These are phyloP conservation scores for Alethe castanea DNA, from an alignment of 2,113 vertebrate genomes.

Conservation along the genomic window DNA sequence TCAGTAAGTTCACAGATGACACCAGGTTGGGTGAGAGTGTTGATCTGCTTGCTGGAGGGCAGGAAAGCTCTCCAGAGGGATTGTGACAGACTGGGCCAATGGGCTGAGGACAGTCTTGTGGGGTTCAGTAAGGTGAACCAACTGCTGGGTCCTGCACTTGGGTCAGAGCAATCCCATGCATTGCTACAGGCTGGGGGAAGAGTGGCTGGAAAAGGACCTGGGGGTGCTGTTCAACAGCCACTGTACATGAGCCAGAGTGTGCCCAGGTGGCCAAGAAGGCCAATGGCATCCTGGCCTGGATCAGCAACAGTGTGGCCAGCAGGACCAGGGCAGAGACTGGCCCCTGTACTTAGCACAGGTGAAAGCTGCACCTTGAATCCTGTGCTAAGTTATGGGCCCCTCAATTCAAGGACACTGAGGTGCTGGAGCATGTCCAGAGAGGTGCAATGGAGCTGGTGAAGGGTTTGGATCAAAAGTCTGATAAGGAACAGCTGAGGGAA, in stretches of 20 bases:
- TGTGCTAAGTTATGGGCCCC: neutral
- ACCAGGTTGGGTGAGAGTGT: neutral
- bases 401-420: neutral
- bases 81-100: accelerated
- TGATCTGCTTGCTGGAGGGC: neutral
- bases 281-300: neutral
- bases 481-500: neutral
- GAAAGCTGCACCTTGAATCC: neutral
- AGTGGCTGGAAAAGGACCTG: neutral
- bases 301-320: neutral
- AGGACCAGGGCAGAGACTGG: neutral
- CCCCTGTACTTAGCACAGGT: neutral
- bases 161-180: neutral
- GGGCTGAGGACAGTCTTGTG: neutral
- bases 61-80: neutral
- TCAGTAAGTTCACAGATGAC: neutral
- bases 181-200: neutral
- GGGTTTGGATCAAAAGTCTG: neutral
- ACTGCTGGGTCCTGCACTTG: neutral
- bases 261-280: neutral
- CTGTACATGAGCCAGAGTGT: neutral
- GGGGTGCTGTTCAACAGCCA: accelerated
- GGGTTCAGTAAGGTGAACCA: neutral
- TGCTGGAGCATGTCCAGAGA: neutral
- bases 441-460: neutral